A percentile compares a stretch with the other conserved stretches of the same genome.
Conservation (phyloP, 2,113 vertebrate genomes). For the Gila orcuttii region DNA sequence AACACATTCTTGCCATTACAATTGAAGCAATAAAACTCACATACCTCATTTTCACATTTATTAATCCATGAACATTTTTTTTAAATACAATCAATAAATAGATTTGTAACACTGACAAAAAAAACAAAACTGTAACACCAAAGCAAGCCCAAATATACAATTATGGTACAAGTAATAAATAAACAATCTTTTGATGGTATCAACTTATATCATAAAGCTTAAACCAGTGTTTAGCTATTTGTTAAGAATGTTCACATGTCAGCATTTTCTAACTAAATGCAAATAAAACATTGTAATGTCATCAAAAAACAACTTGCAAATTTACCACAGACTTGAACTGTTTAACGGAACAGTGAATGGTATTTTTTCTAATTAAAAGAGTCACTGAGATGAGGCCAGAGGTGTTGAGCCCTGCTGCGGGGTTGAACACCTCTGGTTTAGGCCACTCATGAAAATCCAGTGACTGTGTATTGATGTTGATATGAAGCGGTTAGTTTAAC, state of each 20-base stretch:
- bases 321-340: neutral
- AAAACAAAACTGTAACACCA: neutral
- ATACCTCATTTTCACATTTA: neutral
- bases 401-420: too few species aligned
- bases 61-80: neutral
- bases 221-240: neutral
- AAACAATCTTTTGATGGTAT: neutral
- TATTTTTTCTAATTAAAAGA: neutral
- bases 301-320: neutral
- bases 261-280: neutral
- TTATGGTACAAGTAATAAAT: conserved; percentile 2
- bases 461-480: neutral
- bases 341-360: neutral
- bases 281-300: neutral
- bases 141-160: conserved; percentile 1
- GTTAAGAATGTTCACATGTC: neutral
- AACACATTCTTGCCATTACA: neutral
- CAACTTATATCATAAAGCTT: neutral
- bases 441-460: neutral
- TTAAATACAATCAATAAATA: conserved; percentile 11
- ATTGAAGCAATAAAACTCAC: neutral
- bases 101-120: neutral
- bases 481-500: conserved; percentile 67
- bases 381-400: neutral
- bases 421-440: too few species aligned